Conservation (phyloP, 2,113 vertebrate genomes). For the Gulo gulo region DNA sequence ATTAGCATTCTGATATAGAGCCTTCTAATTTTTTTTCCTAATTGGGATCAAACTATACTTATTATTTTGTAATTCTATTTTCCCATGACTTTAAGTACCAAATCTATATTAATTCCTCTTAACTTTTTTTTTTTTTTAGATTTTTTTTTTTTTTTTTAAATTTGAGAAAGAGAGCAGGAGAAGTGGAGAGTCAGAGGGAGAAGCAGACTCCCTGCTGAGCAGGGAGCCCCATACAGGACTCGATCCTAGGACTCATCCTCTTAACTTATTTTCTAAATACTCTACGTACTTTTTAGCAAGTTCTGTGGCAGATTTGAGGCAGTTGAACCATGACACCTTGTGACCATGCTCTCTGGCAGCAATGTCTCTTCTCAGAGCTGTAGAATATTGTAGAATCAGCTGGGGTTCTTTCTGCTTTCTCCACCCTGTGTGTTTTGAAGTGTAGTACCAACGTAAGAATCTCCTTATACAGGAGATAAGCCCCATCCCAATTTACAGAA, state of each 20-base stretch:
- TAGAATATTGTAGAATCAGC: background rate
- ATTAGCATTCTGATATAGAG: background rate
- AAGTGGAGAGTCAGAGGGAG: too few relatives aligned
- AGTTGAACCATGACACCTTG: background rate
- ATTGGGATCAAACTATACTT: background rate
- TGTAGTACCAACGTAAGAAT: background rate
- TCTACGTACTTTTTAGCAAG: background rate
- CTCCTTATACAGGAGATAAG: background rate
- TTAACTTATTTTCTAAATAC: conserved; percentile 19
- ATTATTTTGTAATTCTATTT: conserved; percentile 16
- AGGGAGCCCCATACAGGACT: too few relatives aligned
- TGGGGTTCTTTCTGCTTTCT: background rate
- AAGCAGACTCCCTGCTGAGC: too few relatives aligned
- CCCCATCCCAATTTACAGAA: background rate
- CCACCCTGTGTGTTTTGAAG: background rate
- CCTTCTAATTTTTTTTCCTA: background rate
- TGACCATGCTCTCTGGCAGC: background rate
- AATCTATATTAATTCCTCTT: conserved; percentile 3
- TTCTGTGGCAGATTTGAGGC: background rate
- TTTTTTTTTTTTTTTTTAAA: too few relatives aligned
- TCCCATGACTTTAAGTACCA: conserved; percentile 9
- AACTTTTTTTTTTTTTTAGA: background rate
- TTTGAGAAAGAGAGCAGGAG: too few relatives aligned
- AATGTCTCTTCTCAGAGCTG: background rate
- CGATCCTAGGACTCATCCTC: background rate